Evolutionary conservation across 1,140 invertebrate species (phyloP).

Genomic region (Drosophila rhopaloa): DNA sequence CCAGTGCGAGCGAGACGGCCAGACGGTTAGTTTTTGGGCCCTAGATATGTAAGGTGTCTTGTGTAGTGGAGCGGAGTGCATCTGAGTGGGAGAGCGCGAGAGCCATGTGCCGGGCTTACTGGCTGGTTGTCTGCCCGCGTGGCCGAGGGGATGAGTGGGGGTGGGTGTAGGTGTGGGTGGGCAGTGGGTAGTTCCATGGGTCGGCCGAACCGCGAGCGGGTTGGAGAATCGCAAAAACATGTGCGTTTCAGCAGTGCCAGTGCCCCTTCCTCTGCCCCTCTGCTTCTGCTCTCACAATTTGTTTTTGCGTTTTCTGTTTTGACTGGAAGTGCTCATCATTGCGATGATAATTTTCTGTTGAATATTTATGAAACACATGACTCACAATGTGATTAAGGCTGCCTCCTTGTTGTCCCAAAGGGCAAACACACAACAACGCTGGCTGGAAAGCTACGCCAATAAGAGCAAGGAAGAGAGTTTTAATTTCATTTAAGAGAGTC

Average conservation of each 20-base stretch:
- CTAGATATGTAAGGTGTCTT: slow-evolving; percentile 76
- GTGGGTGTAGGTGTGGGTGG: neutral
- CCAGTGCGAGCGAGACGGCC: slow-evolving; percentile 63
- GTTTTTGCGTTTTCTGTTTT: slow-evolving; percentile 51
- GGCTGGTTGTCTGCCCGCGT: slow-evolving; percentile 48
- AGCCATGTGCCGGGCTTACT: slow-evolving; percentile 80
- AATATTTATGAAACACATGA: slow-evolving; percentile 77
- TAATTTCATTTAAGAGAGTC: slow-evolving; percentile 19
- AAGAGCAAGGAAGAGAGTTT: slow-evolving; percentile 69
- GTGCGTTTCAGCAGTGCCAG: slow-evolving; percentile 50
- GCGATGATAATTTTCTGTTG: slow-evolving; percentile 44
- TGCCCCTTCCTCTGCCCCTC: slow-evolving; percentile 1
- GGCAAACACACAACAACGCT: slow-evolving; percentile 25
- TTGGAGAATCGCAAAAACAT: slow-evolving; percentile 51
- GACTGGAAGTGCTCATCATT: slow-evolving; percentile 68
- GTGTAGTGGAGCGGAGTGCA: slow-evolving; percentile 76
- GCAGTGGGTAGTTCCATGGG: neutral
- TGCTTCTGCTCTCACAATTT: slow-evolving; percentile 7
- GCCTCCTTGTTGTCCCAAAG: slow-evolving; percentile 12
- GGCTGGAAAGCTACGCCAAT: slow-evolving; percentile 73
- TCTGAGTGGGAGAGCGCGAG: slow-evolving; percentile 79
- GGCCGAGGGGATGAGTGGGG: neutral
- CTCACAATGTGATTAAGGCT: slow-evolving; percentile 54
- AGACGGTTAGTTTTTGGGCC: slow-evolving; percentile 66
- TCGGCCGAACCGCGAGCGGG: slow-evolving; percentile 14